Percentiles rank a stretch among this genome's conserved stretches.
Conservation (phyloP, 1,140 invertebrate genomes). For the Diploscapter pachys region DNA sequence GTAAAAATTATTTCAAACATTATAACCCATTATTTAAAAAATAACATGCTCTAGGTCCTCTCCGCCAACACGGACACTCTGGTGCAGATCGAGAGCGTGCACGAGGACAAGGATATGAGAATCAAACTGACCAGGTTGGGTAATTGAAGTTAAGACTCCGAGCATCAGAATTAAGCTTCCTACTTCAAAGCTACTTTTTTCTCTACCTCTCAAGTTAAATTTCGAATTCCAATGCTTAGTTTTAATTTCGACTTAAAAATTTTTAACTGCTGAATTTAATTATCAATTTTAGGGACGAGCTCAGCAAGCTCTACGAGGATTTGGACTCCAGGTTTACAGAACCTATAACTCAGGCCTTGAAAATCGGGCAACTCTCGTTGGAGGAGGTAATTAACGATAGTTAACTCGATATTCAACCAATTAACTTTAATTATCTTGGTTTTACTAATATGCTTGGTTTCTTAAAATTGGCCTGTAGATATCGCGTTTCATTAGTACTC, state of each 20-base stretch:
- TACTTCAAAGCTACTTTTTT: no score
- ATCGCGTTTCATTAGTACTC: no score
- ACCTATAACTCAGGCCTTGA: constrained; percentile 78
- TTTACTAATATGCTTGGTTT: no score
- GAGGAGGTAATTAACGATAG: no score
- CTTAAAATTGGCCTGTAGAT: no score
- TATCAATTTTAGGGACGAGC: constrained; percentile 68
- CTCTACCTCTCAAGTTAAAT: no score
- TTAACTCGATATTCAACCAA: no score
- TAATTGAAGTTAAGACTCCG: constrained; percentile 47
- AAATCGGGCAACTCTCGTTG: constrained; percentile 9
- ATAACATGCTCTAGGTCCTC: constrained; percentile 22
- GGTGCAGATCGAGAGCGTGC: constrained; percentile 78
- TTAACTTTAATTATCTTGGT: no score
- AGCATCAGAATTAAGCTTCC: no score
- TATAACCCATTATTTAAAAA: neutral
- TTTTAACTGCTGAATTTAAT: no score
- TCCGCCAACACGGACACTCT: constrained; percentile 50
- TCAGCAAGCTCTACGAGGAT: constrained; percentile 80
- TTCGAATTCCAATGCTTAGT: no score
- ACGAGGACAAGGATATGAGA: constrained; percentile 92
- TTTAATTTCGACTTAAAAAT: no score
- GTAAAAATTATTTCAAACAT: neutral
- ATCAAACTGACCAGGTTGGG: constrained; percentile 67
- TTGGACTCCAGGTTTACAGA: constrained; percentile 75